Conservation (phyloP, 92 coral and sea anemone genomes). For the Parazoanthus atlanticus region DNA sequence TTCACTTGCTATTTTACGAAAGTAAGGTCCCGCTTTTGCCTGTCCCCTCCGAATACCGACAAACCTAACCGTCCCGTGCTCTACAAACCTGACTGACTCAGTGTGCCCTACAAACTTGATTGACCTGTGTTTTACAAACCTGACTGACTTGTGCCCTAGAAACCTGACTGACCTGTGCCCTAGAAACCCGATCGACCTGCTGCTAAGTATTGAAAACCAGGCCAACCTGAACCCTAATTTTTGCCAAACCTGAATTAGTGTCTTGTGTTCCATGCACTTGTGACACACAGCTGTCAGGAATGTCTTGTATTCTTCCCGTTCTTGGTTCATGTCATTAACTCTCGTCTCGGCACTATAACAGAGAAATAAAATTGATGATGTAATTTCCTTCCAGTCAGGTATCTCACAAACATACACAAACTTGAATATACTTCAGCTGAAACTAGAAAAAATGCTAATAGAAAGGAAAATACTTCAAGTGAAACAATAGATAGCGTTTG, state of each 20-base stretch:
- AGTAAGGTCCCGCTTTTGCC: too few relatives aligned
- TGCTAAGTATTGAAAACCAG: not conserved
- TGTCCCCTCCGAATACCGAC: too few relatives aligned
- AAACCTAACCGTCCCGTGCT: too few relatives aligned
- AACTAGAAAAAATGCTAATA: too few relatives aligned
- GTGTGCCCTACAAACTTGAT: not conserved
- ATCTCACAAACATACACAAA: not conserved
- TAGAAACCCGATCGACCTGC: not conserved
- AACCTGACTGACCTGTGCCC: not conserved
- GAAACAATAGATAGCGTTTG: too few relatives aligned
- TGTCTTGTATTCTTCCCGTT: slow-evolving; percentile 64
- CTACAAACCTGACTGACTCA: too few relatives aligned
- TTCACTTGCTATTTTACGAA: too few relatives aligned
- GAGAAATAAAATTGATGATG: not conserved
- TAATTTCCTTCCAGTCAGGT: not conserved
- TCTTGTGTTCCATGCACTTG: slow-evolving; percentile 85
- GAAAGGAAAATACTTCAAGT: too few relatives aligned
- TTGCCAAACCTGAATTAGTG: slow-evolving; percentile 58
- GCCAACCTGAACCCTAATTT: not conserved
- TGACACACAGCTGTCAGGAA: slow-evolving; percentile 75
- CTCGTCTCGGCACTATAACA: slow-evolving; percentile 58
- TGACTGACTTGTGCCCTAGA: not conserved
- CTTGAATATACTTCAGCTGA: too few relatives aligned
- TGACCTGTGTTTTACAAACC: not conserved
- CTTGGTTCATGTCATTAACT: slow-evolving; percentile 54